phyloP scores from a whole-genome alignment of 2,888 invertebrate genomes.

The Pardosa pseudoannulata region DNA sequence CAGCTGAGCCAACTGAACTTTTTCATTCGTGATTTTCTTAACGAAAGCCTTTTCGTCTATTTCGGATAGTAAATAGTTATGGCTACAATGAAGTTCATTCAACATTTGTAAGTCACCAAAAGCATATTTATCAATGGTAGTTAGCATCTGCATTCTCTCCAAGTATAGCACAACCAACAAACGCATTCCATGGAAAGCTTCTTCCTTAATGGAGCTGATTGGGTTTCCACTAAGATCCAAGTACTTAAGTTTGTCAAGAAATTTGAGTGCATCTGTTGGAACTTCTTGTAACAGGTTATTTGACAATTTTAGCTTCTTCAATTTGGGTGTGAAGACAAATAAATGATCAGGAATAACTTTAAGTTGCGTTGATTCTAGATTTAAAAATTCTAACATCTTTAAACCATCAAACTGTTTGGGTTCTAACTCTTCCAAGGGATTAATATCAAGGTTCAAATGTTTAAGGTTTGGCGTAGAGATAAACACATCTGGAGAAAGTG shows the following conservation, averaged over 20 bases:
- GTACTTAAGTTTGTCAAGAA: conserved; percentile 23
- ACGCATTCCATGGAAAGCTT: conserved; percentile 41
- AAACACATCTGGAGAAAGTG: conserved; percentile 22
- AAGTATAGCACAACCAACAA: conserved; percentile 32
- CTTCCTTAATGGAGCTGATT: conserved; percentile 26
- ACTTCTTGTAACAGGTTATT: conserved; percentile 34
- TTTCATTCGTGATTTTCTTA: conserved; percentile 23
- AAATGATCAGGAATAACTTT: conserved; percentile 43
- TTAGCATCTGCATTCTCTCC: conserved; percentile 50
- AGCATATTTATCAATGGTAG: conserved; percentile 52
- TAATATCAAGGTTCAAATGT: conserved; percentile 35
- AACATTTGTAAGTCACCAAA: conserved; percentile 53
- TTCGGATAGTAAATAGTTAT: conserved; percentile 39
- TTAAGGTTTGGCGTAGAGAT: conserved; percentile 9
- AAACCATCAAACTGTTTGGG: conserved; percentile 44
- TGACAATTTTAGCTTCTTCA: conserved; percentile 36
- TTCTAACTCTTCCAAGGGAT: conserved; percentile 57
- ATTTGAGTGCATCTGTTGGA: conserved; percentile 43
- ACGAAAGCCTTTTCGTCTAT: conserved; percentile 49
- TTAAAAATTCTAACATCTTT: conserved; percentile 36
- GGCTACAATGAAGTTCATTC: conserved; percentile 59
- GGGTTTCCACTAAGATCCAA: conserved; percentile 61
- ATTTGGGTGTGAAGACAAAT: conserved; percentile 43
- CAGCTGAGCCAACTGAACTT: conserved; percentile 26
- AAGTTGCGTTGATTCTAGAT: conserved; percentile 41